phyloP scores from a whole-genome alignment of 64 coral and sea anemone species.

The Montipora foliosa region DNA sequence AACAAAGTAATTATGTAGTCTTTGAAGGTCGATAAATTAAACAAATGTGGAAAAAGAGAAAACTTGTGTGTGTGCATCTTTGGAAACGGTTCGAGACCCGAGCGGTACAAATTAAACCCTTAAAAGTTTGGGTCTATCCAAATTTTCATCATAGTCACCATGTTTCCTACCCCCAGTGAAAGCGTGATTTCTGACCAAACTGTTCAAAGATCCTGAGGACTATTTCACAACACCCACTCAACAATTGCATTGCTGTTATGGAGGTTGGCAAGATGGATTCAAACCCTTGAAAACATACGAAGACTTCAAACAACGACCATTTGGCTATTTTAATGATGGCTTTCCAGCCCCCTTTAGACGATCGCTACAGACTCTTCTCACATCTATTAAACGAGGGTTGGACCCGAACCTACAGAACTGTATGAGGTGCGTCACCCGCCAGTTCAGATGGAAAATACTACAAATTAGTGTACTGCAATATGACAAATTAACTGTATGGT shows the following conservation, averaged over 20 bases:
- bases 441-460: no score
- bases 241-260: not conserved
- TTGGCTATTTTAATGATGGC: constrained; percentile 27
- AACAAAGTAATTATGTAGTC: no score
- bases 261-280: not conserved
- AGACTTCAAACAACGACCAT: not conserved
- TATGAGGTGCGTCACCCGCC: no score
- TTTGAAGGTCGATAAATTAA: no score
- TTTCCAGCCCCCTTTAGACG: not conserved
- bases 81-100: not conserved
- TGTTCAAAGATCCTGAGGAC: not conserved
- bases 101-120: not conserved
- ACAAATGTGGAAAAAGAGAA: no score
- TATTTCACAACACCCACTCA: not conserved
- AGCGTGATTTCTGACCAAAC: not conserved
- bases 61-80: no score
- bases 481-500: no score
- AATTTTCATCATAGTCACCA: not conserved
- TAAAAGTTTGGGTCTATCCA: not conserved
- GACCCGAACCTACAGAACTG: no score
- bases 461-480: no score
- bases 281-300: not conserved
- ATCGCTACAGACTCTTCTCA: no score
- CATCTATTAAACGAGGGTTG: no score
- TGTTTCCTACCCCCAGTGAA: not conserved